Conservation (phyloP, 2,797 vertebrate species). For the Percopsis omiscomaycus region DNA sequence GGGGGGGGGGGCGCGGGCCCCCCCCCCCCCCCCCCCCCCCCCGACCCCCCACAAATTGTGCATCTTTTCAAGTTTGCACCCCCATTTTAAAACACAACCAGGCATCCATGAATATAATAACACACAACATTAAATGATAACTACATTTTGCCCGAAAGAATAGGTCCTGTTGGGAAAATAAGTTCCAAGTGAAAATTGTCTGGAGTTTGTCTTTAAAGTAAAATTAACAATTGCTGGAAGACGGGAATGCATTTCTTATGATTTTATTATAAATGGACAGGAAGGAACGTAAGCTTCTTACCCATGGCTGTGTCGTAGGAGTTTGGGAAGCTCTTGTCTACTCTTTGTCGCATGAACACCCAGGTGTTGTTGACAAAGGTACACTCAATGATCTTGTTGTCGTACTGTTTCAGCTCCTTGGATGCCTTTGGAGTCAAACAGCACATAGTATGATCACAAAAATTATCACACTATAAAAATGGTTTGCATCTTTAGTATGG, state of each 20-base stretch:
- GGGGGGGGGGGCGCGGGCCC: too few relatives aligned
- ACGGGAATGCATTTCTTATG: background rate
- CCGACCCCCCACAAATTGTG: too few relatives aligned
- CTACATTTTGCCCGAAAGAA: conserved; percentile 16
- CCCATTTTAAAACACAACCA: too few relatives aligned
- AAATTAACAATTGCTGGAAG: background rate
- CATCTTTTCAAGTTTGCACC: too few relatives aligned
- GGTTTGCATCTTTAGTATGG: background rate
- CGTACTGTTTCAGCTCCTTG: conserved; percentile 93
- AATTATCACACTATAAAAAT: too few relatives aligned
- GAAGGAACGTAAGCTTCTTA: conserved; percentile 70
- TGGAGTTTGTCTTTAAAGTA: too few relatives aligned
- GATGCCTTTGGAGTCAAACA: conserved; percentile 81
- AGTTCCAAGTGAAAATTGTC: background rate
- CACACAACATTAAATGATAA: conserved; percentile 5
- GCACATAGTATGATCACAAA: background rate
- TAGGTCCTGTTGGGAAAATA: background rate
- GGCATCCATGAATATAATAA: too few relatives aligned
- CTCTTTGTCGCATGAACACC: conserved; percentile 97
- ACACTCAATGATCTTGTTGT: conserved; percentile 99
- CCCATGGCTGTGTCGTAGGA: conserved; percentile 96
- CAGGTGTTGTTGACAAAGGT: conserved; percentile 94
- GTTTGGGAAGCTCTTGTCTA: conserved; percentile 99
- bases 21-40: too few relatives aligned
- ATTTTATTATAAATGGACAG: too few relatives aligned